These are phyloP conservation scores for Cheilosia impressa DNA, from an alignment of 2,888 invertebrate genomes.

Conservation along the genomic window DNA sequence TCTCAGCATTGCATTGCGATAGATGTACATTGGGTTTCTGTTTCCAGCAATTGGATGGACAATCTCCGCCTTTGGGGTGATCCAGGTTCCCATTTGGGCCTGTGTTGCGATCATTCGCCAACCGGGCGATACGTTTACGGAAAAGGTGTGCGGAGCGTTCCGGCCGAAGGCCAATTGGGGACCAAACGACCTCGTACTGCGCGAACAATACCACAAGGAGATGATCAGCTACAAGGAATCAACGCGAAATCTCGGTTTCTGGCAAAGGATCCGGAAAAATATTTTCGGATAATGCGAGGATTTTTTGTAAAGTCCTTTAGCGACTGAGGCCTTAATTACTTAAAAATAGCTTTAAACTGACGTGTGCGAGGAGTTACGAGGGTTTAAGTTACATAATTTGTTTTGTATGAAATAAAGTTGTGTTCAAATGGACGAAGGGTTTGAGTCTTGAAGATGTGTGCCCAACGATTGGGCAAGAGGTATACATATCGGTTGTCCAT, in stretches of 20 bases:
- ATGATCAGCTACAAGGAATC: constrained; percentile 79
- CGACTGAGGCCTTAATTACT: constrained; percentile 25
- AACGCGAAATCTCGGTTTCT: constrained; percentile 77
- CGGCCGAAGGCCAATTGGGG: constrained; percentile 86
- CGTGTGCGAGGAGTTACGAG: neutral
- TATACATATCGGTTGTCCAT: neutral
- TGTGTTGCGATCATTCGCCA: constrained; percentile 80
- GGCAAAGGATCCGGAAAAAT: constrained; percentile 80
- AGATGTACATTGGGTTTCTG: too few relatives aligned
- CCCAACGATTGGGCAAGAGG: neutral
- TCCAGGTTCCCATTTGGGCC: constrained; percentile 84
- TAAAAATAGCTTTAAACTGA: constrained; percentile 53
- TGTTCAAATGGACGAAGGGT: neutral
- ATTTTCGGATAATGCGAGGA: constrained; percentile 78
- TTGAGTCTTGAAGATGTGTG: too few relatives aligned
- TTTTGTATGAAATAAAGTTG: constrained; percentile 54
- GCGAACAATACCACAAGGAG: constrained; percentile 85
- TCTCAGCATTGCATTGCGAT: too few relatives aligned
- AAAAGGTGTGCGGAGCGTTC: constrained; percentile 83
- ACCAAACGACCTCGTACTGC: constrained; percentile 84
- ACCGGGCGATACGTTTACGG: constrained; percentile 79
- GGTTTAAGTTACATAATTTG: constrained; percentile 22
- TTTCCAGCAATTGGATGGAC: constrained; percentile 83
- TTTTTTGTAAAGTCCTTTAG: neutral
- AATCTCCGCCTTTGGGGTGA: constrained; percentile 84